These are phyloP conservation scores for Epizoanthus illoricatus DNA, from an alignment of 92 coral and sea anemone genomes.

Conservation along the genomic window DNA sequence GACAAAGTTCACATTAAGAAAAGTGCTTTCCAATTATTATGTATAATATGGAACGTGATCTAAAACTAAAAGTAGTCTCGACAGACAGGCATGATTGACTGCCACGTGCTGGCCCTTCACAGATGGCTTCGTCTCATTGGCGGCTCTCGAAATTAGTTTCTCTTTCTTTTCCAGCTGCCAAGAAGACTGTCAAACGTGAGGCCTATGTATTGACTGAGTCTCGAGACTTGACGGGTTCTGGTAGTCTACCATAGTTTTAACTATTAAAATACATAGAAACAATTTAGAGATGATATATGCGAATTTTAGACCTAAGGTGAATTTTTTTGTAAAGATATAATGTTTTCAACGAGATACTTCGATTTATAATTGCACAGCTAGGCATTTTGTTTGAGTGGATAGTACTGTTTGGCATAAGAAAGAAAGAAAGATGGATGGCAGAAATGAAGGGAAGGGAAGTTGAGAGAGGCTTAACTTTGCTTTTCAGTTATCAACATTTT, in stretches of 20 bases:
- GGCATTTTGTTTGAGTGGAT: too few species aligned
- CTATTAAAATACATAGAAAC: background rate
- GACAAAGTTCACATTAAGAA: background rate
- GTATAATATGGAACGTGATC: background rate
- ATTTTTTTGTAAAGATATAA: too few species aligned
- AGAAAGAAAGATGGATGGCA: too few species aligned
- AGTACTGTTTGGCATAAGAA: too few species aligned
- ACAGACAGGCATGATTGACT: slow-evolving; percentile 1
- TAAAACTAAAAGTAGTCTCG: background rate
- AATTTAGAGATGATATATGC: background rate
- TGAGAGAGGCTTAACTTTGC: too few species aligned
- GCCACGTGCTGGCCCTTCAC: background rate
- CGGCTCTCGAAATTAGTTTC: background rate
- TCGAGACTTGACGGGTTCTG: background rate
- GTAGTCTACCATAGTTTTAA: background rate
- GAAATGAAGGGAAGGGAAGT: too few species aligned
- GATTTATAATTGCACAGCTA: too few species aligned
- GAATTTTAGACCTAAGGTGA: too few species aligned
- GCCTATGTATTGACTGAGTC: background rate
- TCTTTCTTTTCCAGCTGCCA: slow-evolving; percentile 13
- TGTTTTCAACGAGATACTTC: too few species aligned
- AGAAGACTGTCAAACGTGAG: background rate
- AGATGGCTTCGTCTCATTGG: background rate
- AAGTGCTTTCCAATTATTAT: background rate
- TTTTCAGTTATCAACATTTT: too few species aligned